Percentiles rank a stretch among this genome's conserved stretches.
Evolutionary conservation across 2,888 invertebrate species (phyloP).

Genomic region (Troides helena): DNA sequence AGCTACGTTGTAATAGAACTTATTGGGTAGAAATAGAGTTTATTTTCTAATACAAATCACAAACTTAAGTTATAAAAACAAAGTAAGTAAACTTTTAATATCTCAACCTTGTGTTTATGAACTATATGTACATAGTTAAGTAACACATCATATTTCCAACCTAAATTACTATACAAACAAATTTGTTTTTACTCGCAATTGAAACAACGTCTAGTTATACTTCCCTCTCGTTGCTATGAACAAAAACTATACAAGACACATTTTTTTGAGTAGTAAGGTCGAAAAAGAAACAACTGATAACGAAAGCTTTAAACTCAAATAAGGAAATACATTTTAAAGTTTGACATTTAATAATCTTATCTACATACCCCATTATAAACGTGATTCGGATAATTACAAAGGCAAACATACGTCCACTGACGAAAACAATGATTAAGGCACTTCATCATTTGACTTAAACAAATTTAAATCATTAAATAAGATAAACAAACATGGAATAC

Average conservation of each 20-base stretch:
- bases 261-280: background rate
- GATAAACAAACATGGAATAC: background rate
- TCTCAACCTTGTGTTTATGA: background rate
- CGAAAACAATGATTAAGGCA: background rate
- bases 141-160: too few species aligned
- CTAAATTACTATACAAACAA: too few species aligned
- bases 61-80: background rate
- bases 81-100: background rate
- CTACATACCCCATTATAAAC: background rate
- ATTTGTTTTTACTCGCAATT: too few species aligned
- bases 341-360: background rate
- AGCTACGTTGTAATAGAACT: conserved; percentile 5
- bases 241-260: background rate
- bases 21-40: background rate
- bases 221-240: background rate
- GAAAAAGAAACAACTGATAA: background rate
- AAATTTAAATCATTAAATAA: conserved; percentile 1
- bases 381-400: background rate
- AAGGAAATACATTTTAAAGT: conserved; percentile 4
- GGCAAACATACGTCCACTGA: background rate
- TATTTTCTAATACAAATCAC: background rate
- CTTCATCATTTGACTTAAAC: background rate
- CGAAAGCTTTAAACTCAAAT: background rate
- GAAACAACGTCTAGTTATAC: too few species aligned
- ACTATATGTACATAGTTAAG: too few species aligned